Evolutionary conservation across 2,797 vertebrate genomes (phyloP).

Genomic region (Myotis daubentonii): DNA sequence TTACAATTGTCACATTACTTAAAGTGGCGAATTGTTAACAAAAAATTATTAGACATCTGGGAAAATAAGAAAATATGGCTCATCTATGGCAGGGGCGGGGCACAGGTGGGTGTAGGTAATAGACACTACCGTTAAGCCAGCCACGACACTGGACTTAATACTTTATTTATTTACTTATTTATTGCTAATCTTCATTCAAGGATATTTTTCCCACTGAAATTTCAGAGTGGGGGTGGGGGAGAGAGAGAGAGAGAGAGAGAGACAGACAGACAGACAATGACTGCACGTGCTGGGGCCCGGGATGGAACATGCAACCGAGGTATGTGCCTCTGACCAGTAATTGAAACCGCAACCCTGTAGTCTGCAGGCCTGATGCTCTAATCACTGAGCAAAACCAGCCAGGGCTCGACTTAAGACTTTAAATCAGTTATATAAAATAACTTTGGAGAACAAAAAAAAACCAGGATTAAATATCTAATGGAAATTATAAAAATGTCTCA

Average conservation of each 20-base stretch:
- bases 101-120: neutral
- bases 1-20: neutral
- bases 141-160: neutral
- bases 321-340: too few relatives aligned
- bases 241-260: too few relatives aligned
- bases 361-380: too few relatives aligned
- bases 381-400: too few relatives aligned
- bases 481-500: neutral
- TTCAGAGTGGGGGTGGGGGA: too few relatives aligned
- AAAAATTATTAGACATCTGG: neutral
- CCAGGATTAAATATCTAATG: neutral
- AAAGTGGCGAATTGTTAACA: neutral
- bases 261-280: too few relatives aligned
- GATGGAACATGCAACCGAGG: too few relatives aligned
- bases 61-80: neutral
- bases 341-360: too few relatives aligned
- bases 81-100: too few relatives aligned
- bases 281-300: too few relatives aligned
- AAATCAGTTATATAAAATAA: neutral
- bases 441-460: slow-evolving; percentile 18
- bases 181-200: too few relatives aligned
- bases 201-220: too few relatives aligned
- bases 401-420: neutral
- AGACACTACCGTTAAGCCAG: neutral
- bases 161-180: neutral